Conservation (phyloP, 2,113 vertebrate genomes). For the Varanus salvator region DNA sequence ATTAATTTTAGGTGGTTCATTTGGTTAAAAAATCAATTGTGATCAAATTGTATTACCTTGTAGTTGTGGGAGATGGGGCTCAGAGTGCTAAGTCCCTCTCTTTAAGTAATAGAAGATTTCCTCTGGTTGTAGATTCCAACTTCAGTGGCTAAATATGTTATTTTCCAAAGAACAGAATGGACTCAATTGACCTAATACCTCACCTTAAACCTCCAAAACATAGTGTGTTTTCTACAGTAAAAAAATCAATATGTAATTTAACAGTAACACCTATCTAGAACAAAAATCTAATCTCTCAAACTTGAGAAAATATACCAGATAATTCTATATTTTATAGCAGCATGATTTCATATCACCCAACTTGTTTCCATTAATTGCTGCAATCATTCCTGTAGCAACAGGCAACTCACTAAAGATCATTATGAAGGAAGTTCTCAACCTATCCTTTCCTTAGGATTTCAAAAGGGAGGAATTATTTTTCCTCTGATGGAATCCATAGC, state of each 20-base stretch:
- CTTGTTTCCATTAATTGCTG: neutral
- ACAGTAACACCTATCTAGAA: neutral
- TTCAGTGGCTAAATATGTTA: too few relatives aligned
- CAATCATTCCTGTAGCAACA: neutral
- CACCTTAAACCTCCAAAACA: neutral
- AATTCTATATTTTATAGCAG: neutral
- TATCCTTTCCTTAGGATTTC: neutral
- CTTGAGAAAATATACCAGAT: neutral
- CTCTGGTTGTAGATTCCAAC: too few relatives aligned
- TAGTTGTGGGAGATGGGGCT: too few relatives aligned
- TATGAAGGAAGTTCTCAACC: neutral
- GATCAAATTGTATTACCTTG: too few relatives aligned
- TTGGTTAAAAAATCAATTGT: too few relatives aligned
- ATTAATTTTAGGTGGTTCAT: too few relatives aligned
- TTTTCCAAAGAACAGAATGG: too few relatives aligned
- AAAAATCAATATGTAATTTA: neutral
- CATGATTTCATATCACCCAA: neutral
- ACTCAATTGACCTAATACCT: too few relatives aligned
- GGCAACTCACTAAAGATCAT: neutral
- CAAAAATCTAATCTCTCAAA: neutral
- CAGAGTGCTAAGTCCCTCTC: too few relatives aligned
- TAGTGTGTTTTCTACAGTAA: neutral
- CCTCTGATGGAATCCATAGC: neutral
- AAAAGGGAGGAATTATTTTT: neutral
- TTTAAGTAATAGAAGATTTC: too few relatives aligned